Evolutionary conservation across 2,113 vertebrate species (phyloP), one percentile per base, ranked within the genome.

Genomic region (Mus pahari): DNA sequence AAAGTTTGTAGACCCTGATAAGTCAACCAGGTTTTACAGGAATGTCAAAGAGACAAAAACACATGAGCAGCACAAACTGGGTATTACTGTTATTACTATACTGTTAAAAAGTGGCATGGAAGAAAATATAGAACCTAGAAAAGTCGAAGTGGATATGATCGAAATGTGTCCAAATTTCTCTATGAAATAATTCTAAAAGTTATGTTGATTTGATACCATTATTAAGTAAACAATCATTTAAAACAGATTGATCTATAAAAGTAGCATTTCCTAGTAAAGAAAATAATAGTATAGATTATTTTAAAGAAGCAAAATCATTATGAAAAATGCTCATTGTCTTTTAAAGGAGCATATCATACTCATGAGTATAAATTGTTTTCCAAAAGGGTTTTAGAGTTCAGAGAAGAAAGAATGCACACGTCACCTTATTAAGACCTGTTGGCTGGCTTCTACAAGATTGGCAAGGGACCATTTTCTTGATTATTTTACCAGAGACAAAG

Each of bases 401-500:
- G 89, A 39, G 22, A 7, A 77, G 86, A 78, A 89, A 89, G 22
- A 86, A 90, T 75, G 26, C 0, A 2, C 31, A 53, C 8, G 7
- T 90, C 48, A 89, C 28, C 62, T 91, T 42, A 71, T 89, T 87
- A 89, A 89, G 5, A 4, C n/a, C 45, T 53, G 16, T 42, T 73
- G 55, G 6, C 45, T 86, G 7, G 2, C 3, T 91, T 96, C 86
- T 81, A 86, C 33, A 81, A 86, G 28, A 26, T 89, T 48, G 45
- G 36, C 0, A 92, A 60, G 16, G 11, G 64, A 36, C 71, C 24
- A 96, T 60, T 77, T 90, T 36, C 24, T 91, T 95, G 62, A 84
- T 94, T 78, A 95, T 84, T 96, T 66, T 89, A 66, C 53, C 28
- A 70, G 4, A 66, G 58, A 94, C 42, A 91, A 89, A 60, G 58